phyloP scores from a whole-genome alignment of 2,888 invertebrate genomes.

The Neoscelio sp. region DNA sequence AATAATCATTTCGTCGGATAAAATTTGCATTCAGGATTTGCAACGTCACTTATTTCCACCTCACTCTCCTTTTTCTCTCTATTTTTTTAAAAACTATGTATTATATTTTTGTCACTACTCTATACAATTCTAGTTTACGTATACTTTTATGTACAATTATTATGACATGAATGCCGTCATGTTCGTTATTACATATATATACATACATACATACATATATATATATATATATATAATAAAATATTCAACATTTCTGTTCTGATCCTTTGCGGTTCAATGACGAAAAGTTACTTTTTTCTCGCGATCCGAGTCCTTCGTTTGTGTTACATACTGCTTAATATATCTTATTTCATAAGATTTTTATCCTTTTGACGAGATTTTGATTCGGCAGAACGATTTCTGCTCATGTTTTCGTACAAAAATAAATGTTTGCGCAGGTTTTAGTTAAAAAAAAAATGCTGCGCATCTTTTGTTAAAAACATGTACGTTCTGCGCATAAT shows the following conservation, averaged over 20 bases:
- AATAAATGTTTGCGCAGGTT: too few species aligned
- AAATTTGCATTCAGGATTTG: conserved; percentile 9
- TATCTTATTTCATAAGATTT: neutral
- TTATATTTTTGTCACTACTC: conserved; percentile 10
- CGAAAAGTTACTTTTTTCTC: conserved; percentile 1
- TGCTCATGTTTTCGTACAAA: too few species aligned
- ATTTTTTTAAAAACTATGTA: neutral
- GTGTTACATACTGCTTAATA: neutral
- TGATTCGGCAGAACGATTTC: too few species aligned
- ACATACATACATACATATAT: neutral
- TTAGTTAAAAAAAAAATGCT: too few species aligned
- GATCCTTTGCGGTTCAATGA: neutral
- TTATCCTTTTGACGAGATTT: neutral
- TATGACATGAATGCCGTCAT: conserved; percentile 21
- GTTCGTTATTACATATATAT: conserved; percentile 23
- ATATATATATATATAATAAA: conserved; percentile 33
- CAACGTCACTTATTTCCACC: conserved; percentile 15
- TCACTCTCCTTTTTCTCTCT: conserved; percentile 4
- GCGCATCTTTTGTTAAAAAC: too few species aligned
- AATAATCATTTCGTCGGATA: neutral
- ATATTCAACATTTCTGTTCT: conserved; percentile 27
- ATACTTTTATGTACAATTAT: conserved; percentile 46
- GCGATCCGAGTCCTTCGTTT: too few species aligned
- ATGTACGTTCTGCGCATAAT: too few species aligned
- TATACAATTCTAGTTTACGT: conserved; percentile 29